Conservation (phyloP, 2,888 invertebrate species). For the Tubiluchus corallicola region DNA sequence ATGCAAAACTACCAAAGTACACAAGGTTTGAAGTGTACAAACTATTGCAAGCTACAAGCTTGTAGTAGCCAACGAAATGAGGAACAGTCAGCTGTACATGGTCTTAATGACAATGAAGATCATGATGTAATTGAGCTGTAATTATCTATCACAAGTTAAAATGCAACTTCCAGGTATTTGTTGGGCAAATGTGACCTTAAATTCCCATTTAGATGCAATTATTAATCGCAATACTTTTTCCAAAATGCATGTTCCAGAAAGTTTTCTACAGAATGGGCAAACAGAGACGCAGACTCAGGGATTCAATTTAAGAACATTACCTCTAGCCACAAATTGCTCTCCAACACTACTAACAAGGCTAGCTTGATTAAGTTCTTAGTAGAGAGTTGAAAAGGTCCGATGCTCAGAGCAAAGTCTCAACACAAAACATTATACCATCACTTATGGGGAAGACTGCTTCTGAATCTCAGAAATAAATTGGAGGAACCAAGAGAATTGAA, state of each 20-base stretch:
- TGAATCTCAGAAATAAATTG: neutral
- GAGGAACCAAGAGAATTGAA: neutral
- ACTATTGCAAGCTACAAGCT: neutral
- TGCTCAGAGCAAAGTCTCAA: neutral
- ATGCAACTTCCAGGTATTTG: too few species aligned
- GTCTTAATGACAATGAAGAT: too few species aligned
- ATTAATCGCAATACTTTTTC: too few species aligned
- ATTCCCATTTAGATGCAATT: too few species aligned
- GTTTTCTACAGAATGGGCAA: neutral
- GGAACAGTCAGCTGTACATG: neutral
- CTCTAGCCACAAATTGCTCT: conserved; percentile 10
- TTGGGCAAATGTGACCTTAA: too few species aligned
- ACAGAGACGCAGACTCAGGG: neutral
- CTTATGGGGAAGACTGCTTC: neutral
- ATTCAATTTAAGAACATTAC: conserved; percentile 9
- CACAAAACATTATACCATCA: conserved; percentile 1
- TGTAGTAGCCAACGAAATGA: neutral
- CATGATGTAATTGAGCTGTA: too few species aligned
- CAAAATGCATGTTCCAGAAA: too few species aligned
- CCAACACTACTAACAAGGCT: conserved; percentile 6
- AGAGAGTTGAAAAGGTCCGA: conserved; percentile 6
- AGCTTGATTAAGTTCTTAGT: conserved; percentile 9
- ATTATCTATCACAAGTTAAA: too few species aligned
- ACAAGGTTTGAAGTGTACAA: neutral
- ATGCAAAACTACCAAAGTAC: too few species aligned